Base-by-base conservation (phyloP, 2,113 vertebrate genomes). In the Tragelaphus buxtoni region DNA sequence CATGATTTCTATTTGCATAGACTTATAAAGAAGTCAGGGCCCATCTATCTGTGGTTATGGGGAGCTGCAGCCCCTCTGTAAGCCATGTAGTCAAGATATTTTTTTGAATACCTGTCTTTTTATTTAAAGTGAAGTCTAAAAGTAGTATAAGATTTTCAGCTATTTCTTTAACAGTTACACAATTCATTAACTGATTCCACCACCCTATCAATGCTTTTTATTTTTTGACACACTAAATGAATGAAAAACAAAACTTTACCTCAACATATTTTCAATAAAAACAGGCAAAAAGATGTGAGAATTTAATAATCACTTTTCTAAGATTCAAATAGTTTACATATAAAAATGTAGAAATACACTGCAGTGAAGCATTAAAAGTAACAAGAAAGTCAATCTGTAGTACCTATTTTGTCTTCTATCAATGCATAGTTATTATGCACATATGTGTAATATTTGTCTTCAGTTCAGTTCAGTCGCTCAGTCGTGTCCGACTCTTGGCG, bases 291-390 rank as follows among this genome's bases (percentile, higher is more conserved):
- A 97, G 92, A 94, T 97, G 74, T n/a, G 42, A 98, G 89, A 92
- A 49, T 87, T 45, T 98, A 98, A 97, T 95, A 98, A 88, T 51
- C 86, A 94, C 74, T 98, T 88, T 90, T 47, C 87, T 65, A 61
- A 60, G 8, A 96, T 88, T 11, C 92, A 98, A 97, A 80, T 47
- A 95, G 9, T 96, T 97, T 90, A 30, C 5, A 32, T 86, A 32
- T 86, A 30, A 55, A 20, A 92, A 97, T 96, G 86, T 95, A 63
- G 88, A 97, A 95, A 79, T 94, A 87, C 79, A 77, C 80, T 89
- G 24, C 16, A 35, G 39, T 95, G 94, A 97, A 84, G 18, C 39
- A 91, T 96, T 60, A 82, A 94, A 92, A 98, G 91, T 20, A 81
- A 58, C 5, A 90, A 58, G 96, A 96, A 98, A 96, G 61, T 94